Conservation (phyloP, 2,797 vertebrate species). For the Sebastes nivosus region DNA sequence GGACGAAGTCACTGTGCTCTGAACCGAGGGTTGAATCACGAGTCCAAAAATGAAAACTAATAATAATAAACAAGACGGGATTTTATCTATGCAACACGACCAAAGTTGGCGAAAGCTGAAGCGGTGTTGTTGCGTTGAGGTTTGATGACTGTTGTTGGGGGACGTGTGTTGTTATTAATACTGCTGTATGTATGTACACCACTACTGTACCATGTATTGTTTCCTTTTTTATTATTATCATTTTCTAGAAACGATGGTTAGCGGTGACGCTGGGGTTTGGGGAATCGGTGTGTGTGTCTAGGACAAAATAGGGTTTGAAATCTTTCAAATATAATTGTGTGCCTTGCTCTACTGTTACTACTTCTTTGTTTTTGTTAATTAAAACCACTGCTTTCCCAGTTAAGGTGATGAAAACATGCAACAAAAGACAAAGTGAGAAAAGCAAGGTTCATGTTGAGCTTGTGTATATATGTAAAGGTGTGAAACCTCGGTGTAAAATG, state of each 20-base stretch:
- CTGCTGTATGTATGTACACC: constrained; percentile 78
- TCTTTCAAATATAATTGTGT: constrained; percentile 83
- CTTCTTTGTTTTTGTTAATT: constrained; percentile 87
- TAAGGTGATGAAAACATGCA: constrained; percentile 69
- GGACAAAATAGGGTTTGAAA: constrained; percentile 78
- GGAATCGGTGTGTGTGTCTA: constrained; percentile 20
- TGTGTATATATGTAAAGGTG: constrained; percentile 92
- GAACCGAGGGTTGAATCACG: no score
- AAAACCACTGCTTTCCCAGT: constrained; percentile 85
- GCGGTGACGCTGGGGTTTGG: constrained; percentile 16
- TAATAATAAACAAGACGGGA: not conserved
- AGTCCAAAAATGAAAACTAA: not conserved
- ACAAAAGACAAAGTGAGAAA: constrained; percentile 23
- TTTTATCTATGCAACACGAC: constrained; percentile 93
- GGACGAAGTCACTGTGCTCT: not conserved
- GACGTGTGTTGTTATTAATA: constrained; percentile 29
- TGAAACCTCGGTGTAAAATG: constrained; percentile 75
- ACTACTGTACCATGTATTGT: constrained; percentile 77
- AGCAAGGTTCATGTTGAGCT: constrained; percentile 85
- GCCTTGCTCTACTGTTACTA: constrained; percentile 93
- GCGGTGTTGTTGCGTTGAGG: constrained; percentile 86
- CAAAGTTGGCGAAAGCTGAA: constrained; percentile 80
- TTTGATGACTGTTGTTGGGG: constrained; percentile 42
- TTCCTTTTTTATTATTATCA: constrained; percentile 70
- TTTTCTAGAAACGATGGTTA: constrained; percentile 68